phyloP scores from a whole-genome alignment of 1,140 invertebrate species.

The Drosophila miranda region DNA sequence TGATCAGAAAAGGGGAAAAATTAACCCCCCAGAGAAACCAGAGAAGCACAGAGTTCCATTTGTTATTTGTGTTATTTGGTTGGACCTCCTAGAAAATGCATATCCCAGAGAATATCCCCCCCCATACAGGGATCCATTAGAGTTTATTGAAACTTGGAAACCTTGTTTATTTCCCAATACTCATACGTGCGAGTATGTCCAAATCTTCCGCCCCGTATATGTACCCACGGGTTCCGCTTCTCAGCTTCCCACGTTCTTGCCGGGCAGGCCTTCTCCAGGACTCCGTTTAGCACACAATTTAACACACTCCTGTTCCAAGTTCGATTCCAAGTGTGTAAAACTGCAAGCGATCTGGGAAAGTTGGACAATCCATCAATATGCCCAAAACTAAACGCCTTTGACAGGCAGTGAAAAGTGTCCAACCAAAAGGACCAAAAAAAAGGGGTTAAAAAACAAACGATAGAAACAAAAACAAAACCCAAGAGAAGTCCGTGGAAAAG shows the following conservation, averaged over 20 bases:
- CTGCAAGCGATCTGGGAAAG: conserved; percentile 13
- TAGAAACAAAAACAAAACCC: conserved; percentile 10
- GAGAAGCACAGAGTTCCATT: no score
- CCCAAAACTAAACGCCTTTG: conserved; percentile 61
- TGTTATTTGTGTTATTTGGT: no score
- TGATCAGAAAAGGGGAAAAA: conserved; percentile 1
- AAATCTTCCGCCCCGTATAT: background rate
- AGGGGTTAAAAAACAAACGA: conserved; percentile 7
- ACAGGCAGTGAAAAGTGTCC: conserved; percentile 62
- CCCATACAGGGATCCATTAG: background rate
- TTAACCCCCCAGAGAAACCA: background rate
- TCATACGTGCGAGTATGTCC: no score
- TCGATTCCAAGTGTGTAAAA: conserved; percentile 2
- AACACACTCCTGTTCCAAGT: conserved; percentile 52
- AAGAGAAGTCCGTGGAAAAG: conserved; percentile 8
- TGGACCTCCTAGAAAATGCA: no score
- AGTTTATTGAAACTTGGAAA: background rate
- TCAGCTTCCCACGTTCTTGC: conserved; percentile 52
- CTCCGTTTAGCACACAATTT: conserved; percentile 55
- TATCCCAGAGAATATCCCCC: no score
- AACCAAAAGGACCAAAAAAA: conserved; percentile 4
- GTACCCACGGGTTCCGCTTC: background rate
- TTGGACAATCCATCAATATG: conserved; percentile 67
- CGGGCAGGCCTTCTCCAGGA: no score
- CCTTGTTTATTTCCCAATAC: no score